phyloP scores from a whole-genome alignment of 1,140 invertebrate genomes.

The Calephelis virginiensis region DNA sequence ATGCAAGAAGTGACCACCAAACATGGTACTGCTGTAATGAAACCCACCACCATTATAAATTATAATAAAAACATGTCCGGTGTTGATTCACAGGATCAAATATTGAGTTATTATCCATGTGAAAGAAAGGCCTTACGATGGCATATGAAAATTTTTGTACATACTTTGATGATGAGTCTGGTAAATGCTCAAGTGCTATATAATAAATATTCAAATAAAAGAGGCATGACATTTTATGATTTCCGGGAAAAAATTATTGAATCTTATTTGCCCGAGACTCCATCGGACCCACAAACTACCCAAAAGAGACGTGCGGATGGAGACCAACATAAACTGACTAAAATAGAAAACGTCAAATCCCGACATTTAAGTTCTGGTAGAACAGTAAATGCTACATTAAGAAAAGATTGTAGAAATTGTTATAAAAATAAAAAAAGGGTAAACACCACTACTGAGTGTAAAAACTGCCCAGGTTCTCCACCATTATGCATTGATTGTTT shows the following conservation, averaged over 20 bases:
- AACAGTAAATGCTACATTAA: slow-evolving; percentile 9
- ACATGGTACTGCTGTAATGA: slow-evolving; percentile 17
- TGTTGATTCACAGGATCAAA: slow-evolving; percentile 49
- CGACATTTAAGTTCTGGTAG: slow-evolving; percentile 8
- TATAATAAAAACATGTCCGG: slow-evolving; percentile 53
- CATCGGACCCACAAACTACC: background rate
- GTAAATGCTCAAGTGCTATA: slow-evolving; percentile 14
- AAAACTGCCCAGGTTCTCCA: slow-evolving; percentile 13
- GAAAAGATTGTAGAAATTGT: slow-evolving; percentile 27
- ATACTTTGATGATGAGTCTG: slow-evolving; percentile 35
- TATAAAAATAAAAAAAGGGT: slow-evolving; percentile 26
- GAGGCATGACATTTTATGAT: slow-evolving; percentile 12
- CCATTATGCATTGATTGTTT: slow-evolving; percentile 20
- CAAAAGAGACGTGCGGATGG: background rate
- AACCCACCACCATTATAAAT: slow-evolving; percentile 40
- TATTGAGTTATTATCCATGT: slow-evolving; percentile 48
- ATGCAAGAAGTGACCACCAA: slow-evolving; percentile 1
- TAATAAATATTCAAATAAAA: slow-evolving; percentile 12
- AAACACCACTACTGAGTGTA: slow-evolving; percentile 19
- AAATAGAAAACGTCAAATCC: slow-evolving; percentile 18
- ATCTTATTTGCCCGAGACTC: background rate
- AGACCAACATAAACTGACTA: slow-evolving; percentile 20
- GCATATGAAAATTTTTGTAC: slow-evolving; percentile 46
- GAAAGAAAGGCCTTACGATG: slow-evolving; percentile 47
- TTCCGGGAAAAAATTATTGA: slow-evolving; percentile 17